Evolutionary conservation across 64 coral and sea anemone genomes (phyloP).

Genomic region (Trachythela sp.): DNA sequence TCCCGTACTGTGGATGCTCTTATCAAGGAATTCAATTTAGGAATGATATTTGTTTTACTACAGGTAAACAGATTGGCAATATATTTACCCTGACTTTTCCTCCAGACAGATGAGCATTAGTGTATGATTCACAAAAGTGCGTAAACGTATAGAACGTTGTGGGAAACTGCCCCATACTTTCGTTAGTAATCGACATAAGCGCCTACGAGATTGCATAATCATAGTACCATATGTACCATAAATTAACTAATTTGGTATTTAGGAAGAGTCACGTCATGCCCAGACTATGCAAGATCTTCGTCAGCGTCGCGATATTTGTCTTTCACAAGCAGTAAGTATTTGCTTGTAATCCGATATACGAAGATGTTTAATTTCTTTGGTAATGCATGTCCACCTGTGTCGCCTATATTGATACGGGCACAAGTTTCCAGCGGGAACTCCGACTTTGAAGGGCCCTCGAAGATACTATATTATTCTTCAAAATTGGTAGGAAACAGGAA

Average conservation of each 20-base stretch:
- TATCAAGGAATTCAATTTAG: constrained; percentile 82
- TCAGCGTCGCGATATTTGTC: constrained; percentile 77
- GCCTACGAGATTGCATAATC: too few relatives aligned
- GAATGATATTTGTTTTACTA: constrained; percentile 82
- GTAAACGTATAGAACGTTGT: too few relatives aligned
- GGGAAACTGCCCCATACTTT: too few relatives aligned
- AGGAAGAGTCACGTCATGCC: constrained; percentile 7
- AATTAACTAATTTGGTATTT: neutral
- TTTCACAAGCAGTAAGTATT: constrained; percentile 91
- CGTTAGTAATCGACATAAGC: too few relatives aligned
- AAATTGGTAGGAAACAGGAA: neutral
- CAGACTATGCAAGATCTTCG: constrained; percentile 39
- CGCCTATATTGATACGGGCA: neutral
- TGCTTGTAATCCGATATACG: too few relatives aligned
- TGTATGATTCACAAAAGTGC: too few relatives aligned
- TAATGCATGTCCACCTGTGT: neutral
- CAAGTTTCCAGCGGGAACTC: neutral
- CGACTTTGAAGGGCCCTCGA: too few relatives aligned
- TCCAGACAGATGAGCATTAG: too few relatives aligned
- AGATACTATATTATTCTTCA: neutral
- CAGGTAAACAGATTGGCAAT: constrained; percentile 50
- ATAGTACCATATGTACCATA: neutral
- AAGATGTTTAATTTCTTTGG: neutral
- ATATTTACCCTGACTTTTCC: too few relatives aligned
- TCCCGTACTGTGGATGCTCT: constrained; percentile 72